A percentile compares a stretch with the other conserved stretches of the same genome.
phyloP scores from a whole-genome alignment of 2,797 vertebrate species.

The Miichthys miiuy region DNA sequence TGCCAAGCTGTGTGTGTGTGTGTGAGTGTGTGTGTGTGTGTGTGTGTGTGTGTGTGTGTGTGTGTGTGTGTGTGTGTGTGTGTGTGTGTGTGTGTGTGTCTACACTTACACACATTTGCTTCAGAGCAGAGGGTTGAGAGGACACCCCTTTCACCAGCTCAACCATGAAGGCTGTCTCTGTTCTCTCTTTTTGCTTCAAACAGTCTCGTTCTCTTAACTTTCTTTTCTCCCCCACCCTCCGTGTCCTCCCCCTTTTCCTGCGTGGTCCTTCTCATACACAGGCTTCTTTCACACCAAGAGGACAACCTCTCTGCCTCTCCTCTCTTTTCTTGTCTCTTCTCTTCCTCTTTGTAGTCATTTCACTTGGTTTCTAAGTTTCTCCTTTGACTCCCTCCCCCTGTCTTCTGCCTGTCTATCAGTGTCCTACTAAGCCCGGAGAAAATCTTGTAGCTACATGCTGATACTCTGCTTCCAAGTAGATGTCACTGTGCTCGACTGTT shows the following conservation, averaged over 20 bases:
- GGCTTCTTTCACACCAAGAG: conserved; percentile 69
- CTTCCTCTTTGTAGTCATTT: conserved; percentile 22
- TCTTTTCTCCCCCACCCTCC: conserved; percentile 1
- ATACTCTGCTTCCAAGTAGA: conserved; percentile 22
- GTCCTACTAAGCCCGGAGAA: conserved; percentile 22
- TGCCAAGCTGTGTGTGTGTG: neutral
- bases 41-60: conserved; percentile 29
- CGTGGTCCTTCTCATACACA: conserved; percentile 54
- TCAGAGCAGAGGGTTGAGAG: conserved; percentile 55
- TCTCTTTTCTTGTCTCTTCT: conserved; percentile 14
- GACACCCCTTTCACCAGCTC: conserved; percentile 70
- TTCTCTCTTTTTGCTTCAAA: conserved; percentile 69
- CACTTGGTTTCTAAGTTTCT: conserved; percentile 16
- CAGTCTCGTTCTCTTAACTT: conserved; percentile 49
- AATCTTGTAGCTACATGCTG: conserved; percentile 62
- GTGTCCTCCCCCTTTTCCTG: conserved; percentile 34
- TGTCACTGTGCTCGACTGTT: conserved; percentile 35
- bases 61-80: conserved; percentile 20
- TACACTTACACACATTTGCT: conserved; percentile 30
- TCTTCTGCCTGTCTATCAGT: conserved; percentile 43
- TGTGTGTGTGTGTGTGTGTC: conserved; percentile 7
- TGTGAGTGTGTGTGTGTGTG: conserved; percentile 11
- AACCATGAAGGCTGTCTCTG: conserved; percentile 82
- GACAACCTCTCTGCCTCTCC: conserved; percentile 32
- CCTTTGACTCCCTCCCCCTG: neutral